Evolutionary conservation across 2,797 vertebrate genomes (phyloP), one percentile per base, ranked within the genome.

Genomic region (Petrocephalus schoutedeni): DNA sequence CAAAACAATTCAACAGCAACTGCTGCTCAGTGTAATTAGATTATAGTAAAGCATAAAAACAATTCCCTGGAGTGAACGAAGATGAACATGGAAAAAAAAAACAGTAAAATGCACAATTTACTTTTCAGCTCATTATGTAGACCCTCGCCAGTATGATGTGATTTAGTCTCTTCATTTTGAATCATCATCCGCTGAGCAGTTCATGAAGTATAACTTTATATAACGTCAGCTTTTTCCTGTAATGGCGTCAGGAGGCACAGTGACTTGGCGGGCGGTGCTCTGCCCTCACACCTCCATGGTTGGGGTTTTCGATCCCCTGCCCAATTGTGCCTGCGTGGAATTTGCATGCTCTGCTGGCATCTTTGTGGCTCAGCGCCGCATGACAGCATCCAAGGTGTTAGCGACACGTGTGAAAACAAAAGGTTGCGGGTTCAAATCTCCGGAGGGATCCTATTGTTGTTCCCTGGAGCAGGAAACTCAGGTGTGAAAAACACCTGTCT

Each of bases 21-120:
- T 58, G 56, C 85, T 64, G 23, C 58, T 41, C 85, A 36, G 85
- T 59, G 28, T 86, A 86, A 86, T 86, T 64, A 28, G 85, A 86
- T 86, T 86, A 86, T 28, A 87, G 85, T 9, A 49, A 28, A 41
- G 59, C 59, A 71, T 53, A 71, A 87, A 87, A 87, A 87, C 41
- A 12, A 61, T 86, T 64, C 59, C 59, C 28, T 23, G 49, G 51
- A 5, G 21, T 71, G 36, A 87, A 71, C 12, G 23, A 71, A 87
- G 45, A 64, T 67, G 56, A 86, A 64, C 9, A 86, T 61, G 5
- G 36, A 77, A 77, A 77, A 77, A 28, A 58, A 28, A 1, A n/a
- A 23, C 54, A 49, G 54, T 49, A 86, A 64, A 86, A 86, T 61
- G 58, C 56, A 86, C 56, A 19, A 86, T 86, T 58, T 59, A 59